phyloP scores from a whole-genome alignment of 2,888 invertebrate species.

The Phyllotreta cruciferae region DNA sequence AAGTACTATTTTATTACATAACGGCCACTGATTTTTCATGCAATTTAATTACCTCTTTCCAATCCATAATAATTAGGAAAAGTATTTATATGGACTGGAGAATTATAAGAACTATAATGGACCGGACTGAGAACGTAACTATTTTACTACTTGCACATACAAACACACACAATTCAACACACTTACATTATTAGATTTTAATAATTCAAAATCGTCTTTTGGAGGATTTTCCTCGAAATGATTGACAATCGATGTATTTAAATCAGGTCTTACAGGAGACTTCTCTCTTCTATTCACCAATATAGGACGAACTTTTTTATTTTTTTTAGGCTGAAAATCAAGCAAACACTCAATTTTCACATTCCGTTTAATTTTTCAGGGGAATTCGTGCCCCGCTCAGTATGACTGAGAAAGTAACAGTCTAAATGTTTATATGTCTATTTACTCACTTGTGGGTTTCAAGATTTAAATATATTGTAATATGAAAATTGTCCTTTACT shows the following conservation, averaged over 20 bases:
- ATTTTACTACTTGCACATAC: not conserved
- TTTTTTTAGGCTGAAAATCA: constrained; percentile 63
- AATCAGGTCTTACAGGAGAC: constrained; percentile 64
- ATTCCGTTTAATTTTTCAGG: no score
- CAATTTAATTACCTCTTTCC: not conserved
- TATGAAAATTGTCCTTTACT: constrained; percentile 1
- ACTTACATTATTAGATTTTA: constrained; percentile 63
- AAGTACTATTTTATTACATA: no score
- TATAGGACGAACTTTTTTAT: constrained; percentile 77
- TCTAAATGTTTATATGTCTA: no score
- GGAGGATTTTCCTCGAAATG: constrained; percentile 81
- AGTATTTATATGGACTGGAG: no score
- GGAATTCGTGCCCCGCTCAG: no score
- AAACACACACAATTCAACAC: constrained; percentile 17
- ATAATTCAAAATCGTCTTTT: constrained; percentile 77
- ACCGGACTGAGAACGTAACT: no score
- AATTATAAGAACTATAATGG: no score
- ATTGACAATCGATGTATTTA: constrained; percentile 66
- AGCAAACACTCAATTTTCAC: constrained; percentile 3
- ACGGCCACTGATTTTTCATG: no score
- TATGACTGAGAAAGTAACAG: no score
- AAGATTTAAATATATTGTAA: constrained; percentile 1
- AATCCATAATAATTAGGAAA: no score
- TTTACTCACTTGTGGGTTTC: not conserved
- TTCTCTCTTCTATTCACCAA: constrained; percentile 73